A percentile compares a stretch with the other conserved stretches of the same genome.
These are phyloP conservation scores for Eidolon dupreanum DNA, from an alignment of 2,797 vertebrate species.

Conservation along the genomic window DNA sequence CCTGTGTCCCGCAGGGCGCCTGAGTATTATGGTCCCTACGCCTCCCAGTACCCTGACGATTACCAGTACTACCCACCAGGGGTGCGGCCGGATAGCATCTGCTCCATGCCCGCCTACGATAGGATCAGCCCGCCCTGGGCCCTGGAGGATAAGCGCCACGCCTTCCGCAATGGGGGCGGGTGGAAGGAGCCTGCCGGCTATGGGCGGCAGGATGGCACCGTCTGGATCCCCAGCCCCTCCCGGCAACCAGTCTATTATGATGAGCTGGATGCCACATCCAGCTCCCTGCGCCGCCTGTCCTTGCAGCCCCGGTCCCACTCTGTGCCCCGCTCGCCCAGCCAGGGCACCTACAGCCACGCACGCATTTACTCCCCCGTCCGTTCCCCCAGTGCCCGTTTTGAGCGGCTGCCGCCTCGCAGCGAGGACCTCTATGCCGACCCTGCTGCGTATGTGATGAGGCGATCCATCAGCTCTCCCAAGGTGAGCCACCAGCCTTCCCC, in stretches of 20 bases:
- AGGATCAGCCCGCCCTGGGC: constrained; percentile 89
- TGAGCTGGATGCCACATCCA: constrained; percentile 88
- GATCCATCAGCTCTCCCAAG: constrained; percentile 96
- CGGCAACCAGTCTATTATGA: constrained; percentile 85
- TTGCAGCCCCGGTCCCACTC: constrained; percentile 96
- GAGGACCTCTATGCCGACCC: constrained; percentile 92
- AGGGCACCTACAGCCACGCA: constrained; percentile 89
- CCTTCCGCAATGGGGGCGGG: constrained; percentile 89
- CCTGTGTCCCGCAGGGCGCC: constrained; percentile 87
- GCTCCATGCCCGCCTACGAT: constrained; percentile 93
- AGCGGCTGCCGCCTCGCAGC: constrained; percentile 87
- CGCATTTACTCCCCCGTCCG: constrained; percentile 92
- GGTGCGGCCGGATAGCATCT: constrained; percentile 95
- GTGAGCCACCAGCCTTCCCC: constrained; percentile 76
- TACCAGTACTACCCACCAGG: constrained; percentile 92
- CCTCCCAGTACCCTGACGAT: constrained; percentile 91
- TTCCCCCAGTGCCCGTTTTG: constrained; percentile 91
- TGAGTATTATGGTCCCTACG: constrained; percentile 90
- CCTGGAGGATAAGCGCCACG: constrained; percentile 90
- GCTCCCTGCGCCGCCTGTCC: constrained; percentile 92
- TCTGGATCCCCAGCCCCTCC: constrained; percentile 83
- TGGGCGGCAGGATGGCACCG: constrained; percentile 79
- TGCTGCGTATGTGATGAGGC: constrained; percentile 89
- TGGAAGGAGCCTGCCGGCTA: constrained; percentile 84
- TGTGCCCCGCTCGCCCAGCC: constrained; percentile 93